Percentiles rank a stretch among this genome's conserved stretches.
phyloP scores from a whole-genome alignment of 2,888 invertebrate genomes.

The Pilophorus perplexus region DNA sequence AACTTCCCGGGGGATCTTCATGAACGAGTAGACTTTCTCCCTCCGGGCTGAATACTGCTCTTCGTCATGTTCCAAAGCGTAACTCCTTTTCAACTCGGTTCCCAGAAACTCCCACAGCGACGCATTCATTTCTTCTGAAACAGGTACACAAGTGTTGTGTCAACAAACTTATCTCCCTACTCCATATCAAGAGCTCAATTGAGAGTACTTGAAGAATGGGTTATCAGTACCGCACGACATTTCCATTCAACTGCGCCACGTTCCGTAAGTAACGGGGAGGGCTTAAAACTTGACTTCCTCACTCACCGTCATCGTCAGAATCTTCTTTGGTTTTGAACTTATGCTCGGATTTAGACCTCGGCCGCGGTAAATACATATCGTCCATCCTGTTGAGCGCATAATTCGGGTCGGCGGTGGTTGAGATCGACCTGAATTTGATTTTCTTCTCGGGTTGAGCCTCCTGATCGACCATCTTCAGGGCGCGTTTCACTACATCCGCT shows the following conservation, averaged over 20 bases:
- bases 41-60: constrained; percentile 89
- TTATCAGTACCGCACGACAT: too few relatives aligned
- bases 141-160: too few relatives aligned
- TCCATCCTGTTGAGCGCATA: constrained; percentile 45
- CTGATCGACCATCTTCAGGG: constrained; percentile 13
- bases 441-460: constrained; percentile 43
- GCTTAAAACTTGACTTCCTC: too few relatives aligned
- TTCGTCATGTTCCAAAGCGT: constrained; percentile 91
- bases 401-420: constrained; percentile 47
- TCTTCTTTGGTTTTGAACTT: constrained; percentile 46
- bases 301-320: constrained; percentile 39
- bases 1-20: constrained; percentile 89
- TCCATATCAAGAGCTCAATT: too few relatives aligned
- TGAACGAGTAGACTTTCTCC: constrained; percentile 94
- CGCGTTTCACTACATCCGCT: too few relatives aligned
- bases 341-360: constrained; percentile 48
- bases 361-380: constrained; percentile 46
- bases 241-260: too few relatives aligned
- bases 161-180: too few relatives aligned
- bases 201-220: too few relatives aligned
- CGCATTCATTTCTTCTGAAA: constrained; percentile 45
- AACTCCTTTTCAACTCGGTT: constrained; percentile 87
- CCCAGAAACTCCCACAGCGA: constrained; percentile 64
- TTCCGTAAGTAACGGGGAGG: too few relatives aligned
- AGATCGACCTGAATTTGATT: constrained; percentile 48